Evolutionary conservation across 1,140 invertebrate genomes (phyloP).

Genomic region (Heliothis virescens): DNA sequence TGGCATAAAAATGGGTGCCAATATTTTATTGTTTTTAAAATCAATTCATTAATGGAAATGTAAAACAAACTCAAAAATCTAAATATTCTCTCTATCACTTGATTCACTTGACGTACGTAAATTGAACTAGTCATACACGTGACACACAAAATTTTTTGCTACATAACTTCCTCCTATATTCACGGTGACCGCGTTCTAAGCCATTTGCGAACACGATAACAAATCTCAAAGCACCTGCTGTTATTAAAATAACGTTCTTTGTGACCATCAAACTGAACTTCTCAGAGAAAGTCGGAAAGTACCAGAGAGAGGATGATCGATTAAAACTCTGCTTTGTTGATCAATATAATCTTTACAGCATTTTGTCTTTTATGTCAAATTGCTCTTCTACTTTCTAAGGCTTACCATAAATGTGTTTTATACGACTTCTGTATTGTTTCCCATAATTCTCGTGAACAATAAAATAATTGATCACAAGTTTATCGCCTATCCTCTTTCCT

Average conservation of each 20-base stretch:
- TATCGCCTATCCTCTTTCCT: neutral
- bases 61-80: too few species aligned
- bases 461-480: neutral
- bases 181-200: neutral
- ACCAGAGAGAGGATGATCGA: constrained; percentile 11
- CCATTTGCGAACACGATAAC: constrained; percentile 1
- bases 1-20: too few species aligned
- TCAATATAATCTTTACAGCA: neutral
- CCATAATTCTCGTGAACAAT: neutral
- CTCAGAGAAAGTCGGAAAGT: constrained; percentile 1
- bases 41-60: too few species aligned
- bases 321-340: neutral
- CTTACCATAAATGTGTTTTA: neutral
- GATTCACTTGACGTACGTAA: too few species aligned
- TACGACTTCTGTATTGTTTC: neutral
- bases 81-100: too few species aligned
- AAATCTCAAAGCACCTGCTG: neutral
- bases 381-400: neutral
- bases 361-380: neutral
- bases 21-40: too few species aligned
- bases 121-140: too few species aligned
- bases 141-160: neutral
- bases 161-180: neutral
- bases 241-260: constrained; percentile 17
- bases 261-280: neutral